Conservation (phyloP, 2,797 vertebrate genomes). For the Prunella strophiata region DNA sequence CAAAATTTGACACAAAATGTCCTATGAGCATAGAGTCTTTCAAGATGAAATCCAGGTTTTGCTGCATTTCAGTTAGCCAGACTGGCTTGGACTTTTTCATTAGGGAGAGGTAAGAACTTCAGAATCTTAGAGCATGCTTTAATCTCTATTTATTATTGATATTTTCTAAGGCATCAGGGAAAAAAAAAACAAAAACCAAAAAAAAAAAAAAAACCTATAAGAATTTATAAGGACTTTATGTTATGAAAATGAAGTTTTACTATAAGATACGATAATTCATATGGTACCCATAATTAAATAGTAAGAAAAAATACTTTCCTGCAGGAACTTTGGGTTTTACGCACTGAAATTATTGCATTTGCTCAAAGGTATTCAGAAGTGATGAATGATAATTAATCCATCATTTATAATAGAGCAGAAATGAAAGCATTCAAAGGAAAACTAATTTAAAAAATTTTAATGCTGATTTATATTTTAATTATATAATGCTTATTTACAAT, state of each 20-base stretch:
- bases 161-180: neutral
- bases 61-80: neutral
- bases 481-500: constrained; percentile 54
- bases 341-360: neutral
- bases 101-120: neutral
- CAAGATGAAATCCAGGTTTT: neutral
- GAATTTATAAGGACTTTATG: neutral
- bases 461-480: constrained; percentile 56
- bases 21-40: neutral
- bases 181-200: neutral
- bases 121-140: neutral
- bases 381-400: constrained; percentile 16
- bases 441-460: neutral
- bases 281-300: neutral
- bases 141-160: neutral
- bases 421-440: constrained; percentile 43
- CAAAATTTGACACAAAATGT: neutral
- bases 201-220: neutral
- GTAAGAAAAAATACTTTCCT: neutral
- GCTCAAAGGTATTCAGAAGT: constrained; percentile 1
- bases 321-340: neutral
- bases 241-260: neutral
- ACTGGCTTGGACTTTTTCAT: neutral
- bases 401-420: constrained; percentile 35
- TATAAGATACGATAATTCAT: neutral